Conservation (phyloP, 92 coral and sea anemone genomes). For the Nematostella vectensis region DNA sequence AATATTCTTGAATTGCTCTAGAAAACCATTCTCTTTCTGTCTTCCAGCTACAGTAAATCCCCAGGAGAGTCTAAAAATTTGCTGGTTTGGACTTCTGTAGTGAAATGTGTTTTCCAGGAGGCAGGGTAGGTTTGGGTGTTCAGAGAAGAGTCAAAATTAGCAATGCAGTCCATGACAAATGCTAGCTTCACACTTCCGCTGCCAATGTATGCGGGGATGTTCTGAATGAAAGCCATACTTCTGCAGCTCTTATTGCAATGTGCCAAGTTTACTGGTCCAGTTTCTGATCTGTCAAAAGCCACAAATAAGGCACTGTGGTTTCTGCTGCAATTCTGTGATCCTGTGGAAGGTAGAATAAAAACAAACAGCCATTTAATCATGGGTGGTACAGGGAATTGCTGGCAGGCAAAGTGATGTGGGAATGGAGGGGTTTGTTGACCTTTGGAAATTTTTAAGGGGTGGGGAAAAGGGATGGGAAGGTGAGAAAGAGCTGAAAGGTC, state of each 20-base stretch:
- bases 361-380: neutral
- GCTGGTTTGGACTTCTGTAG: neutral
- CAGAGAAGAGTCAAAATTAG: slow-evolving; percentile 8
- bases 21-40: slow-evolving; percentile 13
- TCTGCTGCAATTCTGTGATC: slow-evolving; percentile 18
- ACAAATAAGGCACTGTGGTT: slow-evolving; percentile 30
- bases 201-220: slow-evolving; percentile 13
- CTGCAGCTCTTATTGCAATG: slow-evolving; percentile 51
- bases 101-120: slow-evolving; percentile 11
- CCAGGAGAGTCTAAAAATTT: neutral
- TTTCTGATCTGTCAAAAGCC: slow-evolving; percentile 48
- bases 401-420: too few species aligned
- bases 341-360: slow-evolving; percentile 8
- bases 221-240: slow-evolving; percentile 24
- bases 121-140: slow-evolving; percentile 6
- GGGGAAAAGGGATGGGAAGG: too few species aligned
- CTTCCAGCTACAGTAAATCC: slow-evolving; percentile 41
- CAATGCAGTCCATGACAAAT: slow-evolving; percentile 39
- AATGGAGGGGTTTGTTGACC: too few species aligned
- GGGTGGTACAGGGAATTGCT: too few species aligned
- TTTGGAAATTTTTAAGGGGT: too few species aligned
- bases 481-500: too few species aligned
- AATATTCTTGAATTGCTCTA: slow-evolving; percentile 10
- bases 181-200: slow-evolving; percentile 29
- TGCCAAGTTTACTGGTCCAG: slow-evolving; percentile 13